phyloP scores from a whole-genome alignment of 2,113 vertebrate species.

The Lanius ludovicianus region DNA sequence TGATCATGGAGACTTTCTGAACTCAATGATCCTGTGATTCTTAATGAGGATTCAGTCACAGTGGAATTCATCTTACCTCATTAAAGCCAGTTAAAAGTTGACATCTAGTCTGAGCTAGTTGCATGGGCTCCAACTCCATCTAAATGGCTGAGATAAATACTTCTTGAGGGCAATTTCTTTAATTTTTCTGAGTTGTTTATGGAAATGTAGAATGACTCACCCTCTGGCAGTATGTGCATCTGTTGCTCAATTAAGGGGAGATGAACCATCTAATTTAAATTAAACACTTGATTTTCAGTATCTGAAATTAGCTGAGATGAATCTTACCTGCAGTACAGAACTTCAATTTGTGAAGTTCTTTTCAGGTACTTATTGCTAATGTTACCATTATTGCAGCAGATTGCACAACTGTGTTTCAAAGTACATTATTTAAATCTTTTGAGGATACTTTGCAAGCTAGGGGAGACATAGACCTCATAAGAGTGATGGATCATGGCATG shows the following conservation, averaged over 20 bases:
- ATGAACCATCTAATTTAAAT: neutral
- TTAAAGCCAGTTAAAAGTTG: neutral
- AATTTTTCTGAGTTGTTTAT: neutral
- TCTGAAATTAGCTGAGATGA: neutral
- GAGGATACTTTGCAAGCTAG: neutral
- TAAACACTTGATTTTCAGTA: neutral
- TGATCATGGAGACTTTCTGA: neutral
- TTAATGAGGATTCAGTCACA: neutral
- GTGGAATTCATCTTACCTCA: neutral
- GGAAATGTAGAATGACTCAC: neutral
- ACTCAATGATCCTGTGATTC: neutral
- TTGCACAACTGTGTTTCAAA: constrained; percentile 19
- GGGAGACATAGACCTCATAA: neutral
- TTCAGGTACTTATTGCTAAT: neutral
- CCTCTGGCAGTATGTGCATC: neutral
- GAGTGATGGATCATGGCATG: neutral
- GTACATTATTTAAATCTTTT: neutral
- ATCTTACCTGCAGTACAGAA: neutral
- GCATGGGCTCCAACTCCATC: neutral
- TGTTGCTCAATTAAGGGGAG: neutral
- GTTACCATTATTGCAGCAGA: neutral
- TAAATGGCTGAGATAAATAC: neutral
- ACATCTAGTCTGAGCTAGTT: neutral
- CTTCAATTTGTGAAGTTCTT: neutral
- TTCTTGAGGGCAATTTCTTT: neutral